Evolutionary conservation across 2,797 vertebrate genomes (phyloP).

Genomic region (Martes flavigula): DNA sequence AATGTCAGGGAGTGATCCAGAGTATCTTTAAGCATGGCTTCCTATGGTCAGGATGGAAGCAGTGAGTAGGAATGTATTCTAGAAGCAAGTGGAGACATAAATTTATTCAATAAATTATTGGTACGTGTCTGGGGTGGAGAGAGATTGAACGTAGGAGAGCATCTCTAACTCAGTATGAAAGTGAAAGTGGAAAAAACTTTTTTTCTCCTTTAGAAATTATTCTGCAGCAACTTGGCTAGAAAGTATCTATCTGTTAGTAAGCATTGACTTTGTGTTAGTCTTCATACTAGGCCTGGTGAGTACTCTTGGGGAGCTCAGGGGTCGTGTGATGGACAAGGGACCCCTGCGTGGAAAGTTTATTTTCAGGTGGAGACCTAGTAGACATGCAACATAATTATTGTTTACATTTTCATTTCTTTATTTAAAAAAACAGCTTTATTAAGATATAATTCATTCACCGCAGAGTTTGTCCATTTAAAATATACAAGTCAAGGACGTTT

Average conservation of each 20-base stretch:
- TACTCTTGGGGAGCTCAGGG: neutral
- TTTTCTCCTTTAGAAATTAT: neutral
- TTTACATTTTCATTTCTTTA: neutral
- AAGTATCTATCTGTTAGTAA: neutral
- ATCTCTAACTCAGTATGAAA: conserved; percentile 7
- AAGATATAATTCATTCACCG: neutral
- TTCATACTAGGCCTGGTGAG: neutral
- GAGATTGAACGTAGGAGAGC: neutral
- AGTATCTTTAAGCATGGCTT: neutral
- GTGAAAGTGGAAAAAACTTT: neutral
- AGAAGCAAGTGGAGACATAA: neutral
- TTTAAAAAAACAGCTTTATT: neutral
- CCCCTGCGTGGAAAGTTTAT: neutral
- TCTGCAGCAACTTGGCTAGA: neutral
- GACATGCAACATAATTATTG: neutral
- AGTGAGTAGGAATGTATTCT: neutral
- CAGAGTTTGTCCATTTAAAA: neutral
- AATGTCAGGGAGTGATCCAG: neutral
- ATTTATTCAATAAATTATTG: neutral
- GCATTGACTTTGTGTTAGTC: neutral
- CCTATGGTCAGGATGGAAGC: neutral
- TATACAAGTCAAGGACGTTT: neutral
- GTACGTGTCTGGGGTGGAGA: neutral
- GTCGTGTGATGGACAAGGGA: neutral
- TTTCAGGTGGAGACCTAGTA: neutral